Conservation (phyloP, 1,140 invertebrate species). For the Ips typographus region DNA sequence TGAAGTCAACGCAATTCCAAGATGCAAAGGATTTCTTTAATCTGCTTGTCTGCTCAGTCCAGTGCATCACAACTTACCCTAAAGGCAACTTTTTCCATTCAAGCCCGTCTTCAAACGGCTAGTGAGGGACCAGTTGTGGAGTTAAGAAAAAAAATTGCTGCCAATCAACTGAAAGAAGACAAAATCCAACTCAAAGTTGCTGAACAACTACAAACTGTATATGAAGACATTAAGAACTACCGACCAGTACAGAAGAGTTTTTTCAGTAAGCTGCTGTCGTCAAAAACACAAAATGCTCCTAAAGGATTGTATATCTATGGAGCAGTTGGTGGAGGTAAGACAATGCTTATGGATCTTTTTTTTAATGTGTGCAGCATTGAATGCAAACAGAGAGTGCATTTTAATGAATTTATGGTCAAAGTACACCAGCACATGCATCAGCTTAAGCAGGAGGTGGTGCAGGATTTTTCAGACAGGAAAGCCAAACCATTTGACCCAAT, state of each 20-base stretch:
- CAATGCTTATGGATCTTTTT: conserved; percentile 99
- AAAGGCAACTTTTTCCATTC: conserved; percentile 31
- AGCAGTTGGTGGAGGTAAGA: conserved; percentile 92
- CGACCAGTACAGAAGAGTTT: conserved; percentile 54
- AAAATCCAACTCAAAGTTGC: conserved; percentile 70
- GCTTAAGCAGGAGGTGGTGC: conserved; percentile 71
- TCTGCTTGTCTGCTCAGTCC: no score
- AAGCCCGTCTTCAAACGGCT: conserved; percentile 15
- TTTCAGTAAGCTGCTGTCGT: conserved; percentile 54
- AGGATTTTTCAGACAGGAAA: conserved; percentile 64
- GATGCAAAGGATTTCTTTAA: no score
- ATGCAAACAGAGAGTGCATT: conserved; percentile 86
- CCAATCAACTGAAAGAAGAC: conserved; percentile 66
- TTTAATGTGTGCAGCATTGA: conserved; percentile 74
- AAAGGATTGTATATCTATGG: conserved; percentile 83
- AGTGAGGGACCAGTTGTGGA: conserved; percentile 38
- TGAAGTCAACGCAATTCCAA: no score
- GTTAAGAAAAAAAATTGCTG: conserved; percentile 61
- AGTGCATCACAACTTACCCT: not conserved
- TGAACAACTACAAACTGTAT: conserved; percentile 68
- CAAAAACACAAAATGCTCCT: conserved; percentile 58
- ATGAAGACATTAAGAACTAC: conserved; percentile 66
- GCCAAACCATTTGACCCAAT: conserved; percentile 90
- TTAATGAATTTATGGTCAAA: conserved; percentile 97
- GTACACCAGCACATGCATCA: conserved; percentile 87